Evolutionary conservation across 2,113 vertebrate genomes (phyloP).

Genomic region (Microtus ochrogaster): DNA sequence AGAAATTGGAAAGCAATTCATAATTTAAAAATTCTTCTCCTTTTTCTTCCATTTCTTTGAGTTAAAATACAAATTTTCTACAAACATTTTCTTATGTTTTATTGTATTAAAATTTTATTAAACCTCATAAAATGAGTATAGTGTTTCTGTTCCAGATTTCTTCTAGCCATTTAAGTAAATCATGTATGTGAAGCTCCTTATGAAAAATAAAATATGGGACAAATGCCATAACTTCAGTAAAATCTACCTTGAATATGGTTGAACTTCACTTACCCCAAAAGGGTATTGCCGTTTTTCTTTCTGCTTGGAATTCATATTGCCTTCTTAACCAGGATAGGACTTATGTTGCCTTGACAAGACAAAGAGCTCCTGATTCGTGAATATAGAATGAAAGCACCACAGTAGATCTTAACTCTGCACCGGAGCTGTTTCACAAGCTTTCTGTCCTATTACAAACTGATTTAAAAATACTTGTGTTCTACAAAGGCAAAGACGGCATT

Average conservation of each 20-base stretch:
- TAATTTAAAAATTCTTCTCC: slow-evolving; percentile 12
- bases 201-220: background rate
- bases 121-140: background rate
- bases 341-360: background rate
- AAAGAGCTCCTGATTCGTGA: slow-evolving; percentile 51
- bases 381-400: background rate
- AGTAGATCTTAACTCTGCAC: slow-evolving; percentile 56
- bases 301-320: slow-evolving; percentile 54
- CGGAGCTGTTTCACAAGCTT: slow-evolving; percentile 74
- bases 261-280: background rate
- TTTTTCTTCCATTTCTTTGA: background rate
- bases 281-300: background rate
- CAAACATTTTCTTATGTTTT: slow-evolving; percentile 35
- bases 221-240: background rate
- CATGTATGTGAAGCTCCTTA: background rate
- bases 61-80: slow-evolving; percentile 52
- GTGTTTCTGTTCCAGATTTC: slow-evolving; percentile 64
- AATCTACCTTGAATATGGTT: background rate
- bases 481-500: slow-evolving; percentile 74
- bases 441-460: slow-evolving; percentile 82
- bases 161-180: slow-evolving; percentile 61
- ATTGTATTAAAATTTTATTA: background rate
- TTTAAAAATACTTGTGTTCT: slow-evolving; percentile 80
- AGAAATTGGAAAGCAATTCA: slow-evolving; percentile 33
- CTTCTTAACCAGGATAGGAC: background rate